Evolutionary conservation across 1,140 invertebrate species (phyloP), one percentile per base, ranked within the genome.

Genomic region (Chironomus striatipennis): DNA sequence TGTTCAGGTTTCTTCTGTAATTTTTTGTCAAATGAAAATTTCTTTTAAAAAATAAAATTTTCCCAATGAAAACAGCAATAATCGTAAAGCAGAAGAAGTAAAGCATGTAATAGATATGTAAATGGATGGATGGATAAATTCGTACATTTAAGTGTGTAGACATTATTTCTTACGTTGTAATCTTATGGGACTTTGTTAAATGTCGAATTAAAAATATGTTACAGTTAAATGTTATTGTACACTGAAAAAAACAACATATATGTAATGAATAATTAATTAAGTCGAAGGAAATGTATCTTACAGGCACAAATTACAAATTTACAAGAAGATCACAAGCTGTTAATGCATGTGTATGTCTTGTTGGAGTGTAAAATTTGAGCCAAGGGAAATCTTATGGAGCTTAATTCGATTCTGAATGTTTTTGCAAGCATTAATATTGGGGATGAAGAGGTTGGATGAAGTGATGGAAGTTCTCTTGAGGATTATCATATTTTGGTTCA

Each of bases 251-350:
- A 70, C 8, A 70, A 70, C 65, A 70, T 70, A 70, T 70, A 70
- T 70, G 65, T 70, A 70, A 70, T 70, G 65, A 70, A 70, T 70
- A 70, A 70, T 70, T 70, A 70, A 70, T 70, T 70, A 70, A 10
- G n/a, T 18, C 4, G 18, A n/a, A 57, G n/a, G 47, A 57, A 57
- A 57, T 57, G 9, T 57, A 57, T 57, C 47, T 57, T 57, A n/a
- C 12, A 57, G 47, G 47, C 12, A 57, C 4, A 57, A 15, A 57
- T n/a, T 57, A 10, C 4, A 57, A 57, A 57, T 57, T 57, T 57
- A 15, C 24, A 34, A 34, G 24, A 34, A 34, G 24, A 34, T 34
- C 24, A 34, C 24, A 34, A 34, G 24, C 5, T 34, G 24, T 34
- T 34, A 34, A 34, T 34, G 24, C 24, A 34, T 34, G 24, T 34